These are phyloP conservation scores for Andrena camellia DNA, from an alignment of 2,888 invertebrate species.

Conservation along the genomic window DNA sequence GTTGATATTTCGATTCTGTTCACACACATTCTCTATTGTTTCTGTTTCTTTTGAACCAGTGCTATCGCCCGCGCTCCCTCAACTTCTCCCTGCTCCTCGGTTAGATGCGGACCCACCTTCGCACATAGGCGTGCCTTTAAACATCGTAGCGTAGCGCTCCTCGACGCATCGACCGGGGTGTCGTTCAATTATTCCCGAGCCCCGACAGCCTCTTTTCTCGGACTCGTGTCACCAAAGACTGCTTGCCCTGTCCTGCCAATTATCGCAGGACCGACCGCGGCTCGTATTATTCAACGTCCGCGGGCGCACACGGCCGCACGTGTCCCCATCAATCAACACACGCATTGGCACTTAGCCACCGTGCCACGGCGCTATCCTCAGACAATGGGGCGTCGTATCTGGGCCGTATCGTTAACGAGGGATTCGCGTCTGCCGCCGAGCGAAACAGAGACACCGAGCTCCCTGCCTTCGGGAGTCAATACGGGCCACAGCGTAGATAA, in stretches of 20 bases:
- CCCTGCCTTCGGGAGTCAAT: constrained; percentile 33
- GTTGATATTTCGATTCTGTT: too few species aligned
- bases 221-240: background rate
- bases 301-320: constrained; percentile 34
- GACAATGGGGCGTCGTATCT: constrained; percentile 58
- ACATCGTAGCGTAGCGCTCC: too few species aligned
- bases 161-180: too few species aligned
- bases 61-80: too few species aligned
- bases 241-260: background rate
- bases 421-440: constrained; percentile 13
- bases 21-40: too few species aligned
- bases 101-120: too few species aligned
- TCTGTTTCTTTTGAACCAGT: too few species aligned
- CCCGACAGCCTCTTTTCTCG: background rate
- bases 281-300: constrained; percentile 30
- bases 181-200: background rate
- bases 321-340: constrained; percentile 43
- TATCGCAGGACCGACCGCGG: constrained; percentile 4
- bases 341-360: constrained; percentile 38
- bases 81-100: too few species aligned
- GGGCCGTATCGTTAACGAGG: constrained; percentile 48
- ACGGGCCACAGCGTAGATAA: constrained; percentile 25
- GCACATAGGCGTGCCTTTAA: too few species aligned
- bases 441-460: constrained; percentile 9
- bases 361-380: background rate